Percentiles rank a stretch among this genome's conserved stretches.
phyloP scores from a whole-genome alignment of 2,797 vertebrate species.

The Myioborus melanocephalus region DNA sequence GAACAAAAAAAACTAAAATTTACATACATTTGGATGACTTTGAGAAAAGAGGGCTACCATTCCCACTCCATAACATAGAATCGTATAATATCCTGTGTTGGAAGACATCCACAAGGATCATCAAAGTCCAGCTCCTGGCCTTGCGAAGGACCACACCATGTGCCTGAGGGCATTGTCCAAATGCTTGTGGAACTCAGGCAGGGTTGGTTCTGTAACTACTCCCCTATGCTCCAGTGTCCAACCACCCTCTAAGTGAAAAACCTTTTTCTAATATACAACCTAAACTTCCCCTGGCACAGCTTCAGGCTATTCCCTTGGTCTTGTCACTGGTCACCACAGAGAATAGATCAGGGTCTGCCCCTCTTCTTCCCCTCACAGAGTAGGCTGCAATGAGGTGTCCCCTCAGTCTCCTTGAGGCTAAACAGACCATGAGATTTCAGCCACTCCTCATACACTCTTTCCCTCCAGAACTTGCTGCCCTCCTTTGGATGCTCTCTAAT shows the following conservation, averaged over 20 bases:
- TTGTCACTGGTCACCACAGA: too few species aligned
- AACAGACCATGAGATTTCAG: background rate
- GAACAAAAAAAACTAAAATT: background rate
- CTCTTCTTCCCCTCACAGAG: background rate
- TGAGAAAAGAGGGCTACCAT: background rate
- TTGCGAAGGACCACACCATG: background rate
- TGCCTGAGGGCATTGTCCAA: background rate
- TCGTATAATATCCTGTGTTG: background rate
- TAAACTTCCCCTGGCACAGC: background rate
- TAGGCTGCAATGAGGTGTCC: background rate
- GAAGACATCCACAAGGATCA: background rate
- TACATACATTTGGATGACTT: background rate
- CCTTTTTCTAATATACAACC: background rate
- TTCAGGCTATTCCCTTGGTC: background rate
- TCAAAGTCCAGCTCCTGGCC: background rate
- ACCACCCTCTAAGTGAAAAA: background rate
- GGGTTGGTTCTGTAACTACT: background rate
- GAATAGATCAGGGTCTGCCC: background rate
- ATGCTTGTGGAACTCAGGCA: background rate
- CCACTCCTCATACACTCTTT: background rate
- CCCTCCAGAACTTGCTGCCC: accelerated
- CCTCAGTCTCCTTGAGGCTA: background rate
- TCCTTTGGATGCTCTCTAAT: accelerated
- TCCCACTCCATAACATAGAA: background rate
- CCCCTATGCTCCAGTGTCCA: background rate